Conservation (phyloP, 2,888 invertebrate species). For the Argyresthia albistria region DNA sequence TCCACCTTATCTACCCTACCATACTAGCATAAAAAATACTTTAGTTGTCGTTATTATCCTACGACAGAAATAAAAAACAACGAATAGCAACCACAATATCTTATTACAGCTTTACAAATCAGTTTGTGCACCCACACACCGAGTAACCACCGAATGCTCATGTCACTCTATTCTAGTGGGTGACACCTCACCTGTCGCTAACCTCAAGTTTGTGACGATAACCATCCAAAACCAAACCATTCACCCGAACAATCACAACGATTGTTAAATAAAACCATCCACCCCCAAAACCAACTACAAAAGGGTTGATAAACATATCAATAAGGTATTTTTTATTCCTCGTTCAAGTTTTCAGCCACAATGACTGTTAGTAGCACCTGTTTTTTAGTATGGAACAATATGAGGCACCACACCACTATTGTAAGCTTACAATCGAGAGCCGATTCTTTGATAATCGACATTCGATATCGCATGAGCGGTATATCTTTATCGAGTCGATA, state of each 20-base stretch:
- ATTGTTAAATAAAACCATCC: conserved; percentile 47
- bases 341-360: conserved; percentile 21
- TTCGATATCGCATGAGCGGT: conserved; percentile 39
- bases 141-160: neutral
- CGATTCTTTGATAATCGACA: conserved; percentile 55
- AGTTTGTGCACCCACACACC: conserved; percentile 17
- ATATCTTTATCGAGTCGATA: conserved; percentile 29
- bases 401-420: conserved; percentile 42
- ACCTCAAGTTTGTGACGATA: conserved; percentile 54
- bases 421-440: conserved; percentile 44
- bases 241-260: conserved; percentile 29
- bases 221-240: conserved; percentile 50
- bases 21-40: neutral
- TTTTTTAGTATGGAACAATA: conserved; percentile 46
- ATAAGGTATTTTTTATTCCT: conserved; percentile 33
- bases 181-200: conserved; percentile 70
- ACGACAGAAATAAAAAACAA: neutral
- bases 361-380: conserved; percentile 39
- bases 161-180: conserved; percentile 40
- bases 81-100: neutral
- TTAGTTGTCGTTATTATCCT: neutral
- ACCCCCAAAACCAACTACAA: conserved; percentile 36
- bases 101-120: no score
- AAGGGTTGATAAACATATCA: conserved; percentile 71
- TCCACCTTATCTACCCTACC: no score